Base-by-base conservation (phyloP, 2,888 invertebrate genomes). In the Petrolisthes manimaculis region DNA sequence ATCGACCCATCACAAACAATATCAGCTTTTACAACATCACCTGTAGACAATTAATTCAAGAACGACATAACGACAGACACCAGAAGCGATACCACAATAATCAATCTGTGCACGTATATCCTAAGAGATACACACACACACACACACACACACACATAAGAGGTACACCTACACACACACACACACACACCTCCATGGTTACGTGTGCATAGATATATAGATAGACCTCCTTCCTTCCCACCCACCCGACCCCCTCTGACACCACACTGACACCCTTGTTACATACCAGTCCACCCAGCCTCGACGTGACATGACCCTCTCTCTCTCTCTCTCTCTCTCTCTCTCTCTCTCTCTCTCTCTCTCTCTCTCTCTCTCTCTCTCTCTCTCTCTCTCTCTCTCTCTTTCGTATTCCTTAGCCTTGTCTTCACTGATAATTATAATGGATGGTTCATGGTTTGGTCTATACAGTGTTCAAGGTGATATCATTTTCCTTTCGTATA, bases 281-380 rank as follows among this genome's bases (percentile, higher is more conserved):
- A 61, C 24, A 18, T 54, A 14, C 54, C 9, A 53, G 8, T 67
- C 18, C 18, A 67, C 67, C 18, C 18, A 2, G 12, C 67, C 12
- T 18, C 67, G 18, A 67, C 67, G 12, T 67, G 67, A 12, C 37
- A 37, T 37, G 37, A 37, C 37, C 37, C 37, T 2, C 37, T 37
- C 37, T 37, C 37, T 37, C 37, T 18, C 18, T 12, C 67, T 12
- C 18, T 18, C 18, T 67, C 18, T 67, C 37, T 37, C 18, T 67
- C 67, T 67, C 67, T 67, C 67, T 67, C 12, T 67, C 18, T 67
- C 67, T 67, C 67, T 67, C 67, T 67, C 67, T 67, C 67, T 67
- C 67, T 67, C 67, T 67, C 67, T 67, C 67, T 67, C 67, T 67
- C 67, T 67, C 67, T 67, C 67, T 67, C 67, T 67, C 67, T 67